Conservation (phyloP, 2,797 vertebrate genomes). For the Aphelocoma californica region DNA sequence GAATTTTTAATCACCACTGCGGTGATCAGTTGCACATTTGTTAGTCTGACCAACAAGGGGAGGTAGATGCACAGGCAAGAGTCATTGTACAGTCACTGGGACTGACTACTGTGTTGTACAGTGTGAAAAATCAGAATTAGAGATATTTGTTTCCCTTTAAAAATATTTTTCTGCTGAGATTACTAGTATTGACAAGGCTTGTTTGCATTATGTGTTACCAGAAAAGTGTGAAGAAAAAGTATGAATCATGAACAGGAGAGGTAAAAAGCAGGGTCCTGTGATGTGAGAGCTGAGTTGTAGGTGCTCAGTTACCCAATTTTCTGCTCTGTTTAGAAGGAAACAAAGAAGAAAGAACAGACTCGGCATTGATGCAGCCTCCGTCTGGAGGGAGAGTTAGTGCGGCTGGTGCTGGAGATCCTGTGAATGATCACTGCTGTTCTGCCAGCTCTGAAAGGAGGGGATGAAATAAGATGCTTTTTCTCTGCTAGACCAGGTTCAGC, state of each 20-base stretch:
- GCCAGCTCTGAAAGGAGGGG: neutral
- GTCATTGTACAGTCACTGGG: neutral
- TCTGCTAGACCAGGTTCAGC: neutral
- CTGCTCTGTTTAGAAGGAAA: conserved; percentile 6
- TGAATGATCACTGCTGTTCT: conserved; percentile 7
- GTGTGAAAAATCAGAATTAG: neutral
- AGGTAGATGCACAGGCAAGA: neutral
- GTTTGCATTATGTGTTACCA: neutral
- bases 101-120: neutral
- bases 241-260: neutral
- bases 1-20: neutral
- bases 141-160: neutral
- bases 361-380: neutral
- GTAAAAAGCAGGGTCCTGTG: neutral
- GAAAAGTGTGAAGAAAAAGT: neutral
- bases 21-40: neutral
- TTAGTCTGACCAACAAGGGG: neutral
- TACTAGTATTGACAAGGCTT: neutral
- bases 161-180: neutral
- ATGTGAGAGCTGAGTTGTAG: neutral
- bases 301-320: conserved; percentile 1
- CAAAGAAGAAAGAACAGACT: conserved; percentile 1
- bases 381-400: neutral
- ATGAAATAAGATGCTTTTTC: neutral
- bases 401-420: neutral